Conservation (phyloP, 2,797 vertebrate genomes). For the Hephaestus fuliginosus region DNA sequence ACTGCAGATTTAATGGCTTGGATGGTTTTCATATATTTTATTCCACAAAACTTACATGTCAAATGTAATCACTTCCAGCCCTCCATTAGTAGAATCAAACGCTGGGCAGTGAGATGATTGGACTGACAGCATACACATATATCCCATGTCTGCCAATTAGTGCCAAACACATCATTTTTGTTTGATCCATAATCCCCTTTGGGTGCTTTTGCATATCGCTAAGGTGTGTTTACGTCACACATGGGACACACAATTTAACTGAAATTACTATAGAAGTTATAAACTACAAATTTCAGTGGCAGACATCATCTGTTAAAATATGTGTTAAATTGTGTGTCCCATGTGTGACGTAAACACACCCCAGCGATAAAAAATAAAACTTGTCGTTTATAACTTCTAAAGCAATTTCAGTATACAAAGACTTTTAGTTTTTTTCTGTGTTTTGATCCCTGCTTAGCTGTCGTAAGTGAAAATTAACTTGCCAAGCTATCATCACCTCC, state of each 20-base stretch:
- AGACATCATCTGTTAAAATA: neutral
- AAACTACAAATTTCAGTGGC: neutral
- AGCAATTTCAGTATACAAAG: neutral
- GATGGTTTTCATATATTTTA: neutral
- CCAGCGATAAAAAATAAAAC: neutral
- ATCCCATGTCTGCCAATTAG: neutral
- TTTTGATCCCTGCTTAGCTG: neutral
- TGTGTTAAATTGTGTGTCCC: neutral
- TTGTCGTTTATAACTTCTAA: neutral
- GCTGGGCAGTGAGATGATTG: neutral
- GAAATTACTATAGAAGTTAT: neutral
- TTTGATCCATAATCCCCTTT: constrained; percentile 12
- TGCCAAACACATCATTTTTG: neutral
- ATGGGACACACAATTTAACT: neutral
- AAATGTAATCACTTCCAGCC: neutral
- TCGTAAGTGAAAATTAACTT: constrained; percentile 14
- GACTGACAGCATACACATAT: too few relatives aligned
- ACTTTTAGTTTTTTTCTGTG: neutral
- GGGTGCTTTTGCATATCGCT: neutral
- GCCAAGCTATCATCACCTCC: constrained; percentile 12
- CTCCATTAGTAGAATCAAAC: neutral
- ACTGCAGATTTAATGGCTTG: neutral
- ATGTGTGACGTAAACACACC: constrained; percentile 4
- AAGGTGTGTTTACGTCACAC: constrained; percentile 9
- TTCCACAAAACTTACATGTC: neutral